These are phyloP conservation scores for Pharmacophagus antenor DNA, from an alignment of 2,888 invertebrate species.

Conservation along the genomic window DNA sequence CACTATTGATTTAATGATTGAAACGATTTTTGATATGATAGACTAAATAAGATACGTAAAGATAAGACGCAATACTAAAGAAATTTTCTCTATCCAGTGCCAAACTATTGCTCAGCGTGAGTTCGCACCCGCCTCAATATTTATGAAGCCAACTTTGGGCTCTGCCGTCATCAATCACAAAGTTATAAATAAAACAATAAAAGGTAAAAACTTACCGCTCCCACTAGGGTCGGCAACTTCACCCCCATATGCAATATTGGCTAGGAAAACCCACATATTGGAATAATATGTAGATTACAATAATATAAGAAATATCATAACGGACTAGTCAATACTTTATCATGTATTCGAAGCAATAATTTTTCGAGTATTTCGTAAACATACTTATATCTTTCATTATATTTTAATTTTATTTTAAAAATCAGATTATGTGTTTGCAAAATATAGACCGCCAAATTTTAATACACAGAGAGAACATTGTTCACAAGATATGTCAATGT, in stretches of 20 bases:
- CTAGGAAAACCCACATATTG: slow-evolving; percentile 75
- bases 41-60: neutral
- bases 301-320: slow-evolving; percentile 69
- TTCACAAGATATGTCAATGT: no score
- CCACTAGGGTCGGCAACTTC: slow-evolving; percentile 64
- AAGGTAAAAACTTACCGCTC: slow-evolving; percentile 74
- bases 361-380: slow-evolving; percentile 36
- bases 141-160: slow-evolving; percentile 72
- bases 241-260: slow-evolving; percentile 69
- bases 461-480: neutral
- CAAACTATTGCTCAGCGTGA: slow-evolving; percentile 68
- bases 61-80: neutral
- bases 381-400: neutral
- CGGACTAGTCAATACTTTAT: slow-evolving; percentile 62
- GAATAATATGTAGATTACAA: slow-evolving; percentile 80
- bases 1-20: neutral
- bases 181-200: slow-evolving; percentile 82
- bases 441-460: neutral
- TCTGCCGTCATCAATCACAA: slow-evolving; percentile 79
- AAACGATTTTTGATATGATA: neutral
- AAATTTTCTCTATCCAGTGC: slow-evolving; percentile 38
- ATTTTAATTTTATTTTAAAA: neutral
- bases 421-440: neutral
- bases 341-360: slow-evolving; percentile 50
- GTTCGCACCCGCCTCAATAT: slow-evolving; percentile 66